These are phyloP conservation scores for Cyphomyrmex costatus DNA, from an alignment of 1,140 invertebrate species.

Conservation along the genomic window DNA sequence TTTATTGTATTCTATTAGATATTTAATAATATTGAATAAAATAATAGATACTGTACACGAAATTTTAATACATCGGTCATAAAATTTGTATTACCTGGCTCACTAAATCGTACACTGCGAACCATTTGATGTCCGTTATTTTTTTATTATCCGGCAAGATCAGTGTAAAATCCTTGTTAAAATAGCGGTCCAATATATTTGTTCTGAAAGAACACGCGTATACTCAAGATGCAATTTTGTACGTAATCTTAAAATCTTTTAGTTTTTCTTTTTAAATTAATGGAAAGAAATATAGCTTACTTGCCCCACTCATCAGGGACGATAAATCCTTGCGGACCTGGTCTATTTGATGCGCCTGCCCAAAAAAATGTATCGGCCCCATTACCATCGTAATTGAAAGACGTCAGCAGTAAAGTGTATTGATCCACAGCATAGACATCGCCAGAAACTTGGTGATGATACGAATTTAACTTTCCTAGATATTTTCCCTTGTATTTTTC, in stretches of 20 bases:
- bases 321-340: conserved; percentile 96
- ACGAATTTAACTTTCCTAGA: conserved; percentile 95
- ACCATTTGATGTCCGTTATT: conserved; percentile 96
- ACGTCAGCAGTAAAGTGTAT: conserved; percentile 93
- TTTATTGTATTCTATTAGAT: too few relatives aligned
- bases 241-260: neutral
- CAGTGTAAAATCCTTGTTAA: conserved; percentile 95
- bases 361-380: conserved; percentile 97
- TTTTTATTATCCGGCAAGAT: conserved; percentile 95
- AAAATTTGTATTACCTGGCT: conserved; percentile 88
- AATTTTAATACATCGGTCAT: neutral
- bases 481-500: conserved; percentile 92
- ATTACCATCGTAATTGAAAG: conserved; percentile 97
- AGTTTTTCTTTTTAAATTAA: neutral
- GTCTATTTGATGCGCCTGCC: conserved; percentile 94
- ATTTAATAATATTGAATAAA: neutral
- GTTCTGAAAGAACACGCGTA: conserved; percentile 89
- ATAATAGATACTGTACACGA: neutral
- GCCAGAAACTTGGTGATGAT: conserved; percentile 96
- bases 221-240: neutral
- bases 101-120: conserved; percentile 95
- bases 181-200: conserved; percentile 94
- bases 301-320: conserved; percentile 95
- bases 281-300: conserved; percentile 87
- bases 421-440: conserved; percentile 96